Evolutionary conservation across 2,113 vertebrate species (phyloP).

Genomic region (Colinus virginianus): DNA sequence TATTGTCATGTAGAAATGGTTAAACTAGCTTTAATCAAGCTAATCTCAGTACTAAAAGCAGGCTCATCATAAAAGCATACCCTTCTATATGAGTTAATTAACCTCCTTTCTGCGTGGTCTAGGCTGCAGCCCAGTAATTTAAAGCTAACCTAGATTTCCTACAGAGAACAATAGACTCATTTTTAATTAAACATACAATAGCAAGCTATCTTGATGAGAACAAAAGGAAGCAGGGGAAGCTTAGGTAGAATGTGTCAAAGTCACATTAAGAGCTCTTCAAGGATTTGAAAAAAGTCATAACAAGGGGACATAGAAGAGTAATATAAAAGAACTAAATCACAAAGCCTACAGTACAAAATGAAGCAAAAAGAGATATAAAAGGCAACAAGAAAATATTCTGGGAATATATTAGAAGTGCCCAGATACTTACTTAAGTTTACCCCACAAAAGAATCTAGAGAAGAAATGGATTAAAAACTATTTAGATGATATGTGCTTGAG

Average conservation of each 20-base stretch:
- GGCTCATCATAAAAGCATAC: conserved; percentile 11
- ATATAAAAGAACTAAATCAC: conserved; percentile 44
- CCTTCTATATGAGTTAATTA: conserved; percentile 57
- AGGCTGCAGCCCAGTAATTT: conserved; percentile 43
- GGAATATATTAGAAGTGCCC: neutral
- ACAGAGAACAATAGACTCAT: conserved; percentile 43
- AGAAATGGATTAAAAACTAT: neutral
- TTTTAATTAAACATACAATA: conserved; percentile 68
- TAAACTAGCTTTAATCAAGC: conserved; percentile 35
- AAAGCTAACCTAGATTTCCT: conserved; percentile 63
- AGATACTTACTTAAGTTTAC: neutral
- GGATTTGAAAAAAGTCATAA: conserved; percentile 18
- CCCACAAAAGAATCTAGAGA: neutral
- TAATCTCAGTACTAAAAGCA: conserved; percentile 41
- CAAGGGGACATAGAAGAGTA: conserved; percentile 7
- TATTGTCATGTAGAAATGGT: neutral
- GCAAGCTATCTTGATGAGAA: conserved; percentile 43
- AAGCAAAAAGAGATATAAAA: conserved; percentile 22
- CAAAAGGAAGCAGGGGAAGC: conserved; percentile 40
- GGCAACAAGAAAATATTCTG: conserved; percentile 3
- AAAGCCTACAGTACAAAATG: conserved; percentile 23
- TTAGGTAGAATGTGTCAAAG: conserved; percentile 36
- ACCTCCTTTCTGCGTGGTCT: conserved; percentile 2
- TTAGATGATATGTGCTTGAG: neutral
- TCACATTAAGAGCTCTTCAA: conserved; percentile 28